phyloP scores from a whole-genome alignment of 1,140 invertebrate species.

The Micrasema longulum region DNA sequence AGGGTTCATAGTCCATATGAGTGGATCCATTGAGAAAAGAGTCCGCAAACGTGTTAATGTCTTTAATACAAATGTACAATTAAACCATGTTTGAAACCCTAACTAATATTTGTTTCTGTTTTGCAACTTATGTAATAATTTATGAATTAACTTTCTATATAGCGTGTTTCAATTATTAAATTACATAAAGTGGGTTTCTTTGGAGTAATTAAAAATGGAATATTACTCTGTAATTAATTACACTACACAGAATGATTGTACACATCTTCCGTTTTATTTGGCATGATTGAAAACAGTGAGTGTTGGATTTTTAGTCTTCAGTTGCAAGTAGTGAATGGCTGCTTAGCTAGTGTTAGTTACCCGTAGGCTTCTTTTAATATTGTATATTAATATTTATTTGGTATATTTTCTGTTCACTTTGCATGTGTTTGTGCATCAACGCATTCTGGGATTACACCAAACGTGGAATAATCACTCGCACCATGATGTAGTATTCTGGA shows the following conservation, averaged over 20 bases:
- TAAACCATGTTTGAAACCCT: no score
- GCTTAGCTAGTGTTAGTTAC: background rate
- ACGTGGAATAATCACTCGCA: constrained; percentile 61
- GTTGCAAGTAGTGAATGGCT: no score
- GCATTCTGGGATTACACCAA: constrained; percentile 48
- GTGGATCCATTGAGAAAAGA: no score
- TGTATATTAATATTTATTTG: background rate
- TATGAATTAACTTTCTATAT: background rate
- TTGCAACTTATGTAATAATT: background rate
- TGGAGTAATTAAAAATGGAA: constrained; percentile 3
- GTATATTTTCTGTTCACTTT: constrained; percentile 50
- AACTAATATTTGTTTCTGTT: background rate
- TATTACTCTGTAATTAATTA: no score
- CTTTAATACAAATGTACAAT: no score
- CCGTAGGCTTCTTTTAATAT: constrained; percentile 25
- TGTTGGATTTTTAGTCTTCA: no score
- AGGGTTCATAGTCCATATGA: no score
- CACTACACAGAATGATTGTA: no score
- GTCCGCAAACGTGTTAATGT: no score
- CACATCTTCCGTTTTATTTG: no score
- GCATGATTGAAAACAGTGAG: no score
- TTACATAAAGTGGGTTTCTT: constrained; percentile 1
- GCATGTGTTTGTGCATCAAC: constrained; percentile 53
- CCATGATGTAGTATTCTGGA: constrained; percentile 78
- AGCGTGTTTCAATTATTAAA: background rate